Percentiles rank a stretch among this genome's conserved stretches.
Evolutionary conservation across 2,797 vertebrate species (phyloP).

Genomic region (Phylloscopus collybita): DNA sequence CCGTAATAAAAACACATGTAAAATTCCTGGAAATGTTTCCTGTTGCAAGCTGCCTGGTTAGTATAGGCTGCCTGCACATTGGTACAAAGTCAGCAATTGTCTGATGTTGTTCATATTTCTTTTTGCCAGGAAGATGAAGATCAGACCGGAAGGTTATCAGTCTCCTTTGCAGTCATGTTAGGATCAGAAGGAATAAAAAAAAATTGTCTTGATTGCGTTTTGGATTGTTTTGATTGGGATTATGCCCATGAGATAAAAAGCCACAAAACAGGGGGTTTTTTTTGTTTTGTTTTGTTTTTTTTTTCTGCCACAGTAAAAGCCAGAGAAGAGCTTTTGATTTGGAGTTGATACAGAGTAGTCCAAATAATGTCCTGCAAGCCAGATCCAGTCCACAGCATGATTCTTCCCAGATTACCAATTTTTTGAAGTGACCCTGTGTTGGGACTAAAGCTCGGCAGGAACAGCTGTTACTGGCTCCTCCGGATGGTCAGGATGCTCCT

Average conservation of each 20-base stretch:
- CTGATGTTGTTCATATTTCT: background rate
- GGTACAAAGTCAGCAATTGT: constrained; percentile 31
- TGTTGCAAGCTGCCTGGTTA: constrained; percentile 37
- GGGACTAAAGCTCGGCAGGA: constrained; percentile 8
- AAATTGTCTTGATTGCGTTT: constrained; percentile 48
- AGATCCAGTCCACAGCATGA: constrained; percentile 12
- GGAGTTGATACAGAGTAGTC: background rate
- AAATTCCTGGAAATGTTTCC: constrained; percentile 64
- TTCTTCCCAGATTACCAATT: constrained; percentile 35
- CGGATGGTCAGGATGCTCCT: constrained; percentile 1
- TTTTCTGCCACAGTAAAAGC: background rate
- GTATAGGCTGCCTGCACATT: constrained; percentile 1
- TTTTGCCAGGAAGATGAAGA: constrained; percentile 45
- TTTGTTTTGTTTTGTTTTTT: background rate
- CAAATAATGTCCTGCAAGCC: constrained; percentile 10
- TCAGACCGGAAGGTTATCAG: background rate
- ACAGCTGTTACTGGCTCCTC: constrained; percentile 37
- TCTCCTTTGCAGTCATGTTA: constrained; percentile 24
- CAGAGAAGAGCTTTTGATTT: constrained; percentile 35
- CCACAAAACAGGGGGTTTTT: background rate
- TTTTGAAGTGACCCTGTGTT: constrained; percentile 47
- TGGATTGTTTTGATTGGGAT: constrained; percentile 34
- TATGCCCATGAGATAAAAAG: constrained; percentile 38
- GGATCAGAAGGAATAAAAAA: constrained; percentile 37
- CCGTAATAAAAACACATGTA: constrained; percentile 36